Evolutionary conservation across 2,113 vertebrate species (phyloP), one percentile per base, ranked within the genome.

Genomic region (Corythornis madagascariensis): DNA sequence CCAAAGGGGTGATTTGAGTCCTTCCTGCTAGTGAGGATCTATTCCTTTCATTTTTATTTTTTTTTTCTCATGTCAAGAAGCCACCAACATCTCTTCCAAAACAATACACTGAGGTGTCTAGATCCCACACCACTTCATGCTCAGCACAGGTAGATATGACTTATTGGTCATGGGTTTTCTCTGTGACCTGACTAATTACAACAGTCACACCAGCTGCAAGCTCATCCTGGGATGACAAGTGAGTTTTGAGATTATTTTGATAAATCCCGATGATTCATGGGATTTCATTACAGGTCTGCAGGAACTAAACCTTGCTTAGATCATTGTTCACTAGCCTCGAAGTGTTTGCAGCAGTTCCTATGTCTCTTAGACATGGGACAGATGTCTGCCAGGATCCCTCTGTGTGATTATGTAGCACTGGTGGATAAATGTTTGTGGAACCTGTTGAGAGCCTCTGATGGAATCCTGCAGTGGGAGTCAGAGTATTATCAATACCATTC

Each of bases 101-200:
- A 56, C 29, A 12, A 56, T 20, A 31, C 55, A 56, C 55, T n/a
- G 3, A 19, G 31, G 57, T 74, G 35, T 16, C 33, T 66, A 31
- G 21, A 55, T 47, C 57, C 19, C 64, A 31, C 18, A 19, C 31
- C 45, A 31, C 1, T 1, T 1, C 0, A 0, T 4, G 19, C 48
- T 31, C 38, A 47, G 12, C 45, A 16, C 16, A 17, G 16, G 48
- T 22, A 29, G 28, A 13, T 9, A 13, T 16, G 19, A 5, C 38
- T 38, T 21, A 28, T 18, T 29, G 43, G 43, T n/a, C 48, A 25
- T 0, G 0, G 16, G 4, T 35, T 14, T 67, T 42, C n/a, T 45
- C 48, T 29, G 17, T 47, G 43, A 16, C 43, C 31, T 7, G 21
- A 18, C 38, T 31, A 47, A 28, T 10, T 7, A 14, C 5, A 28